Percentiles rank a stretch among this genome's conserved stretches.
Evolutionary conservation across 1,140 invertebrate genomes (phyloP).

Genomic region (Andrena cerasifolii): DNA sequence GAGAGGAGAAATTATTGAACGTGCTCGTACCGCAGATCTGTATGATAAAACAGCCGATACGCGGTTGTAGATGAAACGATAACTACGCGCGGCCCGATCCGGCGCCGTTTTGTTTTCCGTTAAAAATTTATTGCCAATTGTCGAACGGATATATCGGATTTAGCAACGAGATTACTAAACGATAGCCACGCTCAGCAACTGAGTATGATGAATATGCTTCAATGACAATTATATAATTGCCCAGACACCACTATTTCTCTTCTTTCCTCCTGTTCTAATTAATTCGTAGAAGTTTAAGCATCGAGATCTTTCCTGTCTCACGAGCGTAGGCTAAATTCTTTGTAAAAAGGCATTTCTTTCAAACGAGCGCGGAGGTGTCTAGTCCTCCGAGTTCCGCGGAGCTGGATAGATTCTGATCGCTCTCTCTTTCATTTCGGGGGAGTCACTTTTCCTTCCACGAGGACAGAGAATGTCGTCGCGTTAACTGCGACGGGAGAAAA

Average conservation of each 20-base stretch:
- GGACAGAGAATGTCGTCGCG: neutral
- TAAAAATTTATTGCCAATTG: conserved; percentile 47
- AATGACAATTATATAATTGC: conserved; percentile 24
- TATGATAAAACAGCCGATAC: conserved; percentile 35
- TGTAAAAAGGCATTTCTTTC: too few relatives aligned
- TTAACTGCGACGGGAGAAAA: neutral
- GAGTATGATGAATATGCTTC: conserved; percentile 22
- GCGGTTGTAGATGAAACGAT: conserved; percentile 44
- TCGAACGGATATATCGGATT: conserved; percentile 32
- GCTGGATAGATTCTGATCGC: conserved; percentile 32
- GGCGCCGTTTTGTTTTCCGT: conserved; percentile 7
- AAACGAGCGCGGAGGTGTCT: too few relatives aligned
- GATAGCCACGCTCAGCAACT: neutral
- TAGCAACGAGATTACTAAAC: conserved; percentile 23
- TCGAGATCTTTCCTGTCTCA: too few relatives aligned
- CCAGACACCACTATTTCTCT: neutral
- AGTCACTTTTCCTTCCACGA: neutral
- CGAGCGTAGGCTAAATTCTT: too few relatives aligned
- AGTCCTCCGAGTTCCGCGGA: too few relatives aligned
- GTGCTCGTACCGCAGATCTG: conserved; percentile 16
- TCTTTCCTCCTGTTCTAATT: neutral
- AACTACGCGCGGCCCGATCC: conserved; percentile 5
- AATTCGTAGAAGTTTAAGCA: neutral
- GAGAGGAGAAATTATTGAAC: conserved; percentile 51
- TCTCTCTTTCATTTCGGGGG: conserved; percentile 26